These are phyloP conservation scores for Urocyon cinereoargenteus DNA, from an alignment of 2,797 vertebrate species.

Conservation along the genomic window DNA sequence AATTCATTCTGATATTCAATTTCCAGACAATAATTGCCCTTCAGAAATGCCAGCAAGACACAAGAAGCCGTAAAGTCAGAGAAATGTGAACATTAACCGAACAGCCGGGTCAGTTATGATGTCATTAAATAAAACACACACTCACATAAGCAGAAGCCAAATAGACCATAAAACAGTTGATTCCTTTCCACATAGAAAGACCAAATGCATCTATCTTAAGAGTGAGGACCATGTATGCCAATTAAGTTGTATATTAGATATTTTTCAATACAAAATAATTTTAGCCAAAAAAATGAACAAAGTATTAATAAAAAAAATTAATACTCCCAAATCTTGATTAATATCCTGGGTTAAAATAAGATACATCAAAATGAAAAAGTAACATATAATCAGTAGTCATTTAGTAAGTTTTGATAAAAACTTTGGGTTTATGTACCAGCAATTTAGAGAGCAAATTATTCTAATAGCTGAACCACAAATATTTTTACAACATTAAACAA, in stretches of 20 bases:
- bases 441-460: slow-evolving; percentile 15
- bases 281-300: neutral
- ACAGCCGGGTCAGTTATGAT: slow-evolving; percentile 49
- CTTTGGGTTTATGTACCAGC: neutral
- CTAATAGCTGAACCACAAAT: neutral
- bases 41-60: slow-evolving; percentile 66
- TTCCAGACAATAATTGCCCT: slow-evolving; percentile 71
- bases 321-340: neutral
- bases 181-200: slow-evolving; percentile 28
- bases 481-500: slow-evolving; percentile 43
- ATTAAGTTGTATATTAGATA: neutral
- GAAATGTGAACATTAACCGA: slow-evolving; percentile 57
- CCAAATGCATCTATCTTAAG: neutral
- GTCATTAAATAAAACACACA: slow-evolving; percentile 69
- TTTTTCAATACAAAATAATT: slow-evolving; percentile 40
- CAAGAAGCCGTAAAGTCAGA: slow-evolving; percentile 63
- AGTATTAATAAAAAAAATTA: neutral
- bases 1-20: slow-evolving; percentile 64
- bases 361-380: neutral
- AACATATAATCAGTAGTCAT: neutral
- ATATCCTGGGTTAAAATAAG: neutral
- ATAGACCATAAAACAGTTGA: slow-evolving; percentile 50
- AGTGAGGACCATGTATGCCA: neutral
- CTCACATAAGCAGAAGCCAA: slow-evolving; percentile 56
- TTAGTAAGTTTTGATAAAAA: neutral